A percentile compares a stretch with the other conserved stretches of the same genome.
These are phyloP conservation scores for Gasterosteus aculeatus DNA, from an alignment of 2,113 vertebrate species.

Conservation along the genomic window DNA sequence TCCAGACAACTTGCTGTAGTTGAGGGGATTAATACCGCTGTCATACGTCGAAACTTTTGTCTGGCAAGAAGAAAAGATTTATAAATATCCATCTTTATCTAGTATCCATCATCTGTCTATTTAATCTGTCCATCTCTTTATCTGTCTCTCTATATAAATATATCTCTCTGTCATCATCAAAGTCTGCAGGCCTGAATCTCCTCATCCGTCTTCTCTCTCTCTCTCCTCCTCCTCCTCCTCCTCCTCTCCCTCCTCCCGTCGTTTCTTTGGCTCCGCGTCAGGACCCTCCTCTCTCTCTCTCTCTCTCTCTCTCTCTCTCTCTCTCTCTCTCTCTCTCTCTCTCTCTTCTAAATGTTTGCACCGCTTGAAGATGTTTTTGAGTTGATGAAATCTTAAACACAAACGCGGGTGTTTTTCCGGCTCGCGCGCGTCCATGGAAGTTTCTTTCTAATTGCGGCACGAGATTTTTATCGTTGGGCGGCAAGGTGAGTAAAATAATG, in stretches of 20 bases:
- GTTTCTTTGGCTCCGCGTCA: slow-evolving; percentile 33
- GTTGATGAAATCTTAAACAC: background rate
- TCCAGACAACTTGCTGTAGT: background rate
- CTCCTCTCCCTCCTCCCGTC: slow-evolving; percentile 7
- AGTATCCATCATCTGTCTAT: background rate
- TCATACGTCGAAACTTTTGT: background rate
- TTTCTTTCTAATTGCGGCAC: background rate
- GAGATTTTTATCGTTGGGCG: slow-evolving; percentile 1
- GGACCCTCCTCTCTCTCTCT: slow-evolving; percentile 65
- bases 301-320: slow-evolving; percentile 4
- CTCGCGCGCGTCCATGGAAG: background rate
- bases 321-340: background rate
- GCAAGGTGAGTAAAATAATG: slow-evolving; percentile 53
- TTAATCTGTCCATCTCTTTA: background rate
- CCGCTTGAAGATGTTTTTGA: slow-evolving; percentile 10
- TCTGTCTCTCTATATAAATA: background rate
- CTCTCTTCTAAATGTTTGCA: slow-evolving; percentile 42
- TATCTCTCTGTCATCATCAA: background rate
- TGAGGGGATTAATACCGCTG: background rate
- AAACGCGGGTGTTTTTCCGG: background rate
- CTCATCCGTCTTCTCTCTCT: slow-evolving; percentile 2
- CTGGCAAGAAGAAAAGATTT: background rate
- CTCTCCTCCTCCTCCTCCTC: background rate
- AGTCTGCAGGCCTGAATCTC: background rate
- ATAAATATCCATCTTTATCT: too few species aligned